Base-by-base conservation (phyloP, 2,113 vertebrate species). In the Coryphaenoides rupestris region DNA sequence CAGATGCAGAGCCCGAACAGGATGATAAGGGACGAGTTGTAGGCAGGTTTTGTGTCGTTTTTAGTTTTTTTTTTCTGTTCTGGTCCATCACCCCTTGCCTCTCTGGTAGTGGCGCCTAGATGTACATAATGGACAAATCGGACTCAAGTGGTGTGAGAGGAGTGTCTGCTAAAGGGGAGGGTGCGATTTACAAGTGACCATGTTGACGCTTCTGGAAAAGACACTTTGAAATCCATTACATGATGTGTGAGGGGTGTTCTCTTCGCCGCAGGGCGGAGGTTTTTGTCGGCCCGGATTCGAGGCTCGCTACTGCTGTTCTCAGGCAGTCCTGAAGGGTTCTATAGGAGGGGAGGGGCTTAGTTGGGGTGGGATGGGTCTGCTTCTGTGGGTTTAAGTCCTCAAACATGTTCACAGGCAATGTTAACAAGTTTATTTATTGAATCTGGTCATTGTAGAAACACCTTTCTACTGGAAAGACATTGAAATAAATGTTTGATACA, bases 241-340 rank as follows among this genome's bases (percentile, higher is more conserved):
- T 50, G 16, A 93, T 89, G 69, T 68, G 91, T 84, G 90, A 91
- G 85, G 91, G 73, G 88, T 74, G 78, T 92, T 92, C 88, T 94
- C 94, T 98, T 99, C 94, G 95, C 94, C 87, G 22, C 0, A 53
- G 87, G 87, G 95, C 91, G 95, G 95, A 98, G 95, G 92, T 95
- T 91, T 94, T 92, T 83, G 85, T 84, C 90, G 89, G 94, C 94
- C 95, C 78, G 13, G 28, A 91, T 85, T 76, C 84, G 92, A 88
- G 91, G 95, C 95, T 94, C 82, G 90, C 91, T 95, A 90, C 94
- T 98, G 95, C 96, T 98, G 94, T 98, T 97, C 92, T 86, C 93
- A 95, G 95, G 96, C 96, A 98, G 96, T 88, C 84, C 89, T 73
- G 87, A 57, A 63, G 68, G 79, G 66, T 78, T 85, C 68, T 75